Evolutionary conservation across 2,888 invertebrate genomes (phyloP).

Genomic region (Diloba caeruleocephala): DNA sequence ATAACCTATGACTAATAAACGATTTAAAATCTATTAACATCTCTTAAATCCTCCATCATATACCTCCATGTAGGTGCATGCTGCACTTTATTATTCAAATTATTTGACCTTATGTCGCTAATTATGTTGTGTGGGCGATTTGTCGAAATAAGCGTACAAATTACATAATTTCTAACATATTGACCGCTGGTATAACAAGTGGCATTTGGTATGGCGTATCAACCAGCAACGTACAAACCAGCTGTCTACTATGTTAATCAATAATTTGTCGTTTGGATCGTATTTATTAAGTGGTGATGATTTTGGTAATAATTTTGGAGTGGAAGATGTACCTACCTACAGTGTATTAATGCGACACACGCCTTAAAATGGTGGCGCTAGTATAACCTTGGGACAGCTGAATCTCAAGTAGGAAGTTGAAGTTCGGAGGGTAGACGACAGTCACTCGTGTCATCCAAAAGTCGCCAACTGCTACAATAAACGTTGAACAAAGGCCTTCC

Average conservation of each 20-base stretch:
- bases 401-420: too few species aligned
- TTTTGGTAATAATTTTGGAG: conserved; percentile 26
- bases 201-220: conserved; percentile 38
- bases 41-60: neutral
- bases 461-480: too few species aligned
- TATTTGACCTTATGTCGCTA: conserved; percentile 17
- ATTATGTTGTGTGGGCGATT: conserved; percentile 17
- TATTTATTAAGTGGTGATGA: conserved; percentile 10
- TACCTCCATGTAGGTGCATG: neutral
- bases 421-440: too few species aligned
- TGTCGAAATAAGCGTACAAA: conserved; percentile 29
- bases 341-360: too few species aligned
- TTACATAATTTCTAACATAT: conserved; percentile 32
- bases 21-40: conserved; percentile 14
- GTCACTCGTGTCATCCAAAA: too few species aligned
- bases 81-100: conserved; percentile 16
- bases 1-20: conserved; percentile 14
- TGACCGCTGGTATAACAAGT: conserved; percentile 27
- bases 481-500: too few species aligned
- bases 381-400: too few species aligned
- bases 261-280: conserved; percentile 33
- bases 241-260: conserved; percentile 45
- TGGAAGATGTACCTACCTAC: conserved; percentile 15
- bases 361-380: too few species aligned
- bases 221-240: too few species aligned